Conservation (phyloP, 2,888 invertebrate species). For the Pteria penguin region DNA sequence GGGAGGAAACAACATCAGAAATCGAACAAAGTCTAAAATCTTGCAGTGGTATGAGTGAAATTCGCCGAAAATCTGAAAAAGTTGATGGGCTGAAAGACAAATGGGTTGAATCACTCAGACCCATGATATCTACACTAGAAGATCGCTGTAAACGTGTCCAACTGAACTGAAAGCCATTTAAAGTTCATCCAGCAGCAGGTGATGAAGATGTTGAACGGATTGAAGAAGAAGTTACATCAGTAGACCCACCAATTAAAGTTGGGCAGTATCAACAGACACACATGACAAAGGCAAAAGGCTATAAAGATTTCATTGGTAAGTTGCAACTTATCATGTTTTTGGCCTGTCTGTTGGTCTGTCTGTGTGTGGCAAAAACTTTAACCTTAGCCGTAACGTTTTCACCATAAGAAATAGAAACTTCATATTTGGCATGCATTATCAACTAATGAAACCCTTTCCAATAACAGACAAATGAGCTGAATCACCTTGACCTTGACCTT, state of each 20-base stretch:
- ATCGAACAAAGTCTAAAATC: constrained; percentile 32
- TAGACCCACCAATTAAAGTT: constrained; percentile 11
- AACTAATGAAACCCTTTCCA: not conserved
- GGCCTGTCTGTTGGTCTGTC: not conserved
- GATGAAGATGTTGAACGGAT: constrained; percentile 3
- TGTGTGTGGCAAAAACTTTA: not conserved
- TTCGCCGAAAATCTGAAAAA: constrained; percentile 43
- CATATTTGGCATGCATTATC: not conserved
- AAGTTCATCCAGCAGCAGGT: not conserved
- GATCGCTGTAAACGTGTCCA: constrained; percentile 37
- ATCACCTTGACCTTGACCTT: not conserved
- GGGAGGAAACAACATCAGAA: constrained; percentile 29
- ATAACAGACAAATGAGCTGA: not conserved
- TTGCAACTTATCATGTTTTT: not conserved
- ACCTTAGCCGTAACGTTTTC: not conserved
- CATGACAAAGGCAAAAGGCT: constrained; percentile 19
- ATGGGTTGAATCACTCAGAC: constrained; percentile 38
- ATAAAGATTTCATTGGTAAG: constrained; percentile 19
- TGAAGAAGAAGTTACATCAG: not conserved
- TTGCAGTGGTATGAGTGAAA: constrained; percentile 37
- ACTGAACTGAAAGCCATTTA: constrained; percentile 22
- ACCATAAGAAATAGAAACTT: not conserved
- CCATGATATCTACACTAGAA: constrained; percentile 27
- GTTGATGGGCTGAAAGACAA: constrained; percentile 9
- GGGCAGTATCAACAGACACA: constrained; percentile 19